These are phyloP conservation scores for Naja naja DNA, from an alignment of 2,113 vertebrate genomes.

Conservation along the genomic window DNA sequence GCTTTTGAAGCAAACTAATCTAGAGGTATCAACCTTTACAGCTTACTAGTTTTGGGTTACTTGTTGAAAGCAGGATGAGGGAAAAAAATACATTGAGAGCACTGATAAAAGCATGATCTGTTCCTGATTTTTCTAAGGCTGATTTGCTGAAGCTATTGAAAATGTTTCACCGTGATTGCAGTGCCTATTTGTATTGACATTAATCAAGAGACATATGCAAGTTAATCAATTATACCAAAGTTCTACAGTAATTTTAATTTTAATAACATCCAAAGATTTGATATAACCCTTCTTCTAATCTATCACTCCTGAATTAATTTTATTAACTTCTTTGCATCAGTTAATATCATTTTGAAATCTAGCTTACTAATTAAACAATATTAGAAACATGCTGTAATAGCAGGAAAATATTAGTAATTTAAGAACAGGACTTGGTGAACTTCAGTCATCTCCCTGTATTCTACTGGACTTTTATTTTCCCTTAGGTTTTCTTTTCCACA, in stretches of 20 bases:
- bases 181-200: background rate
- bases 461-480: background rate
- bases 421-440: background rate
- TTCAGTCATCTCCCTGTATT: background rate
- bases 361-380: conserved; percentile 33
- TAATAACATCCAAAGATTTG: conserved; percentile 48
- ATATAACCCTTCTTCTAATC: conserved; percentile 34
- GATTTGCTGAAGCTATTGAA: background rate
- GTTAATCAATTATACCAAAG: conserved; percentile 12
- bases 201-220: background rate
- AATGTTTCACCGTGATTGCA: background rate
- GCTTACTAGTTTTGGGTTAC: background rate
- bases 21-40: background rate
- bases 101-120: background rate
- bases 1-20: background rate
- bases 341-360: conserved; percentile 55
- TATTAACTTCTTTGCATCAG: conserved; percentile 46
- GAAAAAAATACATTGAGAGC: background rate
- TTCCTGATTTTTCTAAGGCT: background rate
- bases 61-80: background rate
- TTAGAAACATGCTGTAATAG: background rate
- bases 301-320: conserved; percentile 50
- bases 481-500: background rate
- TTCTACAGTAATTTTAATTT: background rate
- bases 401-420: background rate